phyloP scores from a whole-genome alignment of 2,888 invertebrate genomes.

The Tiliacea aurago region DNA sequence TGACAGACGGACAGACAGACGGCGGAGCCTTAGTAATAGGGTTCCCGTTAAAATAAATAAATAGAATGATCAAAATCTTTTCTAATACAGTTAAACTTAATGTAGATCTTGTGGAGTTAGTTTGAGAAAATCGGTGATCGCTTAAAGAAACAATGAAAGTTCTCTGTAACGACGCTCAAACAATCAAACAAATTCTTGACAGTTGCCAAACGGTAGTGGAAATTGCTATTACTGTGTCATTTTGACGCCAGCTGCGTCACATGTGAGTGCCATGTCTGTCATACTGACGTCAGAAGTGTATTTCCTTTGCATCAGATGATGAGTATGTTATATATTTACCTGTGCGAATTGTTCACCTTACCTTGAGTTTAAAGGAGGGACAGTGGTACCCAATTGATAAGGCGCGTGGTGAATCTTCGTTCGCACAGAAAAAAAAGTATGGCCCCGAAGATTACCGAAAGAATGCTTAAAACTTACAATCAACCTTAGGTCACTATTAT shows the following conservation, averaged over 20 bases:
- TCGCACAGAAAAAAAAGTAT: too few relatives aligned
- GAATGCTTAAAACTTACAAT: too few relatives aligned
- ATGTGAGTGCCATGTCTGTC: background rate
- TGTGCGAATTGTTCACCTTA: background rate
- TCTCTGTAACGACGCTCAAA: conserved; percentile 6
- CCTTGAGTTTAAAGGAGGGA: conserved; percentile 1
- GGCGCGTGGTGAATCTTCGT: too few relatives aligned
- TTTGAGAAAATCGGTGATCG: conserved; percentile 4
- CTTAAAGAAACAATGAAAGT: background rate
- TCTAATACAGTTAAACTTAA: too few relatives aligned
- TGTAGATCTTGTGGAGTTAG: too few relatives aligned
- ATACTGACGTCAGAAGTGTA: conserved; percentile 11
- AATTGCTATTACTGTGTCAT: conserved; percentile 44
- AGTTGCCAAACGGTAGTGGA: conserved; percentile 51
- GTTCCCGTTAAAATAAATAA: too few relatives aligned
- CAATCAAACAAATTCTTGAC: background rate
- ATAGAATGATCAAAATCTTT: too few relatives aligned
- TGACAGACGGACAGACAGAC: too few relatives aligned
- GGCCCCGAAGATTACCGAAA: too few relatives aligned
- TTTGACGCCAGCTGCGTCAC: conserved; percentile 52
- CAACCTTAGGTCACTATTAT: too few relatives aligned
- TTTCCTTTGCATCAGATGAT: conserved; percentile 15
- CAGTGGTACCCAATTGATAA: too few relatives aligned
- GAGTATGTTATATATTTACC: conserved; percentile 5
- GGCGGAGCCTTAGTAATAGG: too few relatives aligned